Percentiles rank a stretch among this genome's conserved stretches.
Evolutionary conservation across 1,140 invertebrate species (phyloP).

Genomic region (Agrypnia vestita): DNA sequence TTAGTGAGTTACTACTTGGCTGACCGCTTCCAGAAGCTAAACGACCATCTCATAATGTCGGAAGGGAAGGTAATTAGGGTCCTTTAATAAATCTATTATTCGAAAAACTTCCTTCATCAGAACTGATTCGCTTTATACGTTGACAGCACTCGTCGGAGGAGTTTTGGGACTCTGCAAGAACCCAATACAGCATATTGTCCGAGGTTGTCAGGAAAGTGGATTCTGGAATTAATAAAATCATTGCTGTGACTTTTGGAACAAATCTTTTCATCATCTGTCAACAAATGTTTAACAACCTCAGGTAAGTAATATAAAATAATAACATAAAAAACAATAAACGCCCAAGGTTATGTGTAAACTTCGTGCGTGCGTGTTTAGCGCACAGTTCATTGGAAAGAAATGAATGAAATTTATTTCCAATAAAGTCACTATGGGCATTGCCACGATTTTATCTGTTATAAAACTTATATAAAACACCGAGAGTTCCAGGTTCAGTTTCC

Average conservation of each 20-base stretch:
- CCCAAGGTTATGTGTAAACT: too few relatives aligned
- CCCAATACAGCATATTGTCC: conserved; percentile 76
- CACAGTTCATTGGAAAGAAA: too few relatives aligned
- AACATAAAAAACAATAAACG: too few relatives aligned
- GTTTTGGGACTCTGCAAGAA: conserved; percentile 74
- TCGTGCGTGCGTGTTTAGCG: too few relatives aligned
- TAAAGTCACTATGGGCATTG: too few relatives aligned
- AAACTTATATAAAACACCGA: too few relatives aligned
- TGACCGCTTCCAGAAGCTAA: conserved; percentile 75
- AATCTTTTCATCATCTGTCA: conserved; percentile 81
- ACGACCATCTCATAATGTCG: conserved; percentile 69
- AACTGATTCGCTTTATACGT: not conserved
- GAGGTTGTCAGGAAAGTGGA: conserved; percentile 75
- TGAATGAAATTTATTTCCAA: too few relatives aligned
- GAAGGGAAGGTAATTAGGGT: conserved; percentile 68
- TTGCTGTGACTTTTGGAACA: conserved; percentile 76
- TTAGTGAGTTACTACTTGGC: conserved; percentile 74
- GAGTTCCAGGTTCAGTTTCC: too few relatives aligned
- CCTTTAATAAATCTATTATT: not conserved
- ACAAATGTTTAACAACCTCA: conserved; percentile 77
- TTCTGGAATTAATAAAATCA: conserved; percentile 73
- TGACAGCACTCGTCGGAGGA: conserved; percentile 70
- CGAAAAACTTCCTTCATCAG: not conserved
- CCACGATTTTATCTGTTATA: too few relatives aligned
- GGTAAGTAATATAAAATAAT: too few relatives aligned